These are phyloP conservation scores for Leiothrix lutea DNA, from an alignment of 2,113 vertebrate species.

Conservation along the genomic window DNA sequence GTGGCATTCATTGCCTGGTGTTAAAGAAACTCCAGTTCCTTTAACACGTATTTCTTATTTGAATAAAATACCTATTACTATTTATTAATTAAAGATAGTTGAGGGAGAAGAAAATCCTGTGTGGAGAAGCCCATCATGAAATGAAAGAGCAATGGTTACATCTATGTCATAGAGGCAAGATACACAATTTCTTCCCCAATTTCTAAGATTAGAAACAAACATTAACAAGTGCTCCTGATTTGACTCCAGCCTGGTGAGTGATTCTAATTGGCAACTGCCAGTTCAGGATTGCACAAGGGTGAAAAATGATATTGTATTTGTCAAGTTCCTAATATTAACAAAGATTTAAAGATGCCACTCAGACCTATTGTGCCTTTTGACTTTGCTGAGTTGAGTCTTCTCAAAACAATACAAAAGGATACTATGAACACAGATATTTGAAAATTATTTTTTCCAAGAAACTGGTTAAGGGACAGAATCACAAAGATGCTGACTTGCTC, in stretches of 20 bases:
- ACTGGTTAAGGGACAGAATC: neutral
- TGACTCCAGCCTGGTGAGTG: neutral
- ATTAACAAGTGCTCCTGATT: neutral
- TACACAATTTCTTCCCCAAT: rapidly evolving
- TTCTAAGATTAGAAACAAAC: neutral
- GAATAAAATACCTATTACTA: neutral
- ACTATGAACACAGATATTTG: neutral
- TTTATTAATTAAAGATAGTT: neutral
- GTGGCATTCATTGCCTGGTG: neutral
- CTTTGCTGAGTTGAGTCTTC: neutral
- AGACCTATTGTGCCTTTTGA: neutral
- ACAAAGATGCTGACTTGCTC: neutral
- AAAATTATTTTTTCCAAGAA: neutral
- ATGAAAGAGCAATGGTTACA: neutral
- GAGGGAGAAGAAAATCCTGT: neutral
- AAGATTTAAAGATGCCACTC: neutral
- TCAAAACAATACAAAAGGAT: neutral
- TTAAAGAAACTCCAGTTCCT: neutral
- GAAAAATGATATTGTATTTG: neutral
- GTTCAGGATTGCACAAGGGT: neutral
- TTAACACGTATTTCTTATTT: neutral
- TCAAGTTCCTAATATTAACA: neutral
- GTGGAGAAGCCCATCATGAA: neutral
- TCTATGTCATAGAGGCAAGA: neutral
- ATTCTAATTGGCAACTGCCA: neutral